phyloP scores from a whole-genome alignment of 2,888 invertebrate genomes.

The Corythucha ciliata region DNA sequence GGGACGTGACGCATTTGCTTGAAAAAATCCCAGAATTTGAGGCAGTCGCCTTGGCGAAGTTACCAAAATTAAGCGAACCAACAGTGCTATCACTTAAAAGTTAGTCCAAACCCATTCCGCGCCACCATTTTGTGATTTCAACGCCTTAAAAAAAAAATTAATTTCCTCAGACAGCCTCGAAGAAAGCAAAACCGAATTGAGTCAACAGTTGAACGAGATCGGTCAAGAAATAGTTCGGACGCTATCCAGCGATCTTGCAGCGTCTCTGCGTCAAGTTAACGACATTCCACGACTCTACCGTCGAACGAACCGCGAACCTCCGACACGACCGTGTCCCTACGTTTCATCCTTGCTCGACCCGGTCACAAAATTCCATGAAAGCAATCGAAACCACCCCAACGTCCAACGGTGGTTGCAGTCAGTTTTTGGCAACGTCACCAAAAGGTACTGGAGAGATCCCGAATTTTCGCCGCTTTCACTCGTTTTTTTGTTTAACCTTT shows the following conservation, averaged over 20 bases:
- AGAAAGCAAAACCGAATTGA: constrained; percentile 24
- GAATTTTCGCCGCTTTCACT: too few relatives aligned
- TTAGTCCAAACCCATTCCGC: constrained; percentile 16
- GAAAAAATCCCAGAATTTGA: constrained; percentile 35
- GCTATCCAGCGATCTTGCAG: constrained; percentile 24
- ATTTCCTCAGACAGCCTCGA: constrained; percentile 28
- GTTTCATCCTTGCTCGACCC: constrained; percentile 56
- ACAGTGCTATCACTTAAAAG: constrained; percentile 24
- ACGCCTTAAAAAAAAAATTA: background rate
- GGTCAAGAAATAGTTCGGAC: constrained; percentile 18
- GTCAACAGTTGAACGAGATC: constrained; percentile 13
- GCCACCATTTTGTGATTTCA: background rate
- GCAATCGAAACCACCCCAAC: constrained; percentile 44
- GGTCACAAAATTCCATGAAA: constrained; percentile 50
- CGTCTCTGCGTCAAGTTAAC: constrained; percentile 64
- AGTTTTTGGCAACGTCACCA: constrained; percentile 33
- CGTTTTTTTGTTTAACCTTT: too few relatives aligned
- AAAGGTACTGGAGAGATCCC: too few relatives aligned
- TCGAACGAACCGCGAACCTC: constrained; percentile 80
- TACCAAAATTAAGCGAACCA: constrained; percentile 17
- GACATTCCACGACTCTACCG: constrained; percentile 89
- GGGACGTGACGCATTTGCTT: constrained; percentile 41
- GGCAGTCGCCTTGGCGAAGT: constrained; percentile 14
- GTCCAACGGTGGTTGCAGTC: constrained; percentile 32
- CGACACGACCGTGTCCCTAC: constrained; percentile 70